phyloP scores from a whole-genome alignment of 2,888 invertebrate species.

The Colletes collaris region DNA sequence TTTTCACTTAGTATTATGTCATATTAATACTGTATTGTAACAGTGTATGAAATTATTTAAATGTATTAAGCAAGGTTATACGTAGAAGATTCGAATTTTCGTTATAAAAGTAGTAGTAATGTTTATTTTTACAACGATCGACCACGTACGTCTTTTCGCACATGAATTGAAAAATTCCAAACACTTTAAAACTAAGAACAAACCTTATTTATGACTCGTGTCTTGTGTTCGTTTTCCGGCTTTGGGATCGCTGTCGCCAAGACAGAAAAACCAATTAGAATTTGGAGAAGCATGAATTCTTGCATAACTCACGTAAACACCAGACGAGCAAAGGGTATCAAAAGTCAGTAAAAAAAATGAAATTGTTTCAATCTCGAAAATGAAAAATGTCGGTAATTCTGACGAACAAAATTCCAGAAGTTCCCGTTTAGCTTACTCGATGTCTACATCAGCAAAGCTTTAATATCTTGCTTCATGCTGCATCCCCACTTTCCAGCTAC shows the following conservation, averaged over 20 bases:
- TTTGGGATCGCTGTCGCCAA: constrained; percentile 87
- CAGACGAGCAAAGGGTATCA: neutral
- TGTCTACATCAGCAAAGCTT: constrained; percentile 77
- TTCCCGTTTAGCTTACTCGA: constrained; percentile 48
- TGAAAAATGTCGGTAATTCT: neutral
- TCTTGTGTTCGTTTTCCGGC: constrained; percentile 87
- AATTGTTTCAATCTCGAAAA: neutral
- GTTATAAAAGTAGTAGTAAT: neutral
- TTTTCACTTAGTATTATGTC: too few relatives aligned
- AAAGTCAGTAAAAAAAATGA: neutral
- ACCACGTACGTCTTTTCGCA: neutral
- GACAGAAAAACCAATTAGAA: constrained; percentile 64
- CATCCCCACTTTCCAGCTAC: constrained; percentile 57
- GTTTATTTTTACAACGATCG: neutral
- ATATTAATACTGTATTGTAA: too few relatives aligned
- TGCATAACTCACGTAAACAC: constrained; percentile 42
- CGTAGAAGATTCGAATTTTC: neutral
- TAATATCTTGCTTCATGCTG: constrained; percentile 43
- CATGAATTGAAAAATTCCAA: neutral
- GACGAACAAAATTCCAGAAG: constrained; percentile 5
- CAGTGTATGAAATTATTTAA: neutral
- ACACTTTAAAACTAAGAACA: constrained; percentile 13
- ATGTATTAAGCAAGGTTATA: constrained; percentile 31
- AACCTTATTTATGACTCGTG: constrained; percentile 86
- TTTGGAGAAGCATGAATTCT: constrained; percentile 53